phyloP scores from a whole-genome alignment of 2,797 vertebrate species.

The Pantherophis alleghaniensis region DNA sequence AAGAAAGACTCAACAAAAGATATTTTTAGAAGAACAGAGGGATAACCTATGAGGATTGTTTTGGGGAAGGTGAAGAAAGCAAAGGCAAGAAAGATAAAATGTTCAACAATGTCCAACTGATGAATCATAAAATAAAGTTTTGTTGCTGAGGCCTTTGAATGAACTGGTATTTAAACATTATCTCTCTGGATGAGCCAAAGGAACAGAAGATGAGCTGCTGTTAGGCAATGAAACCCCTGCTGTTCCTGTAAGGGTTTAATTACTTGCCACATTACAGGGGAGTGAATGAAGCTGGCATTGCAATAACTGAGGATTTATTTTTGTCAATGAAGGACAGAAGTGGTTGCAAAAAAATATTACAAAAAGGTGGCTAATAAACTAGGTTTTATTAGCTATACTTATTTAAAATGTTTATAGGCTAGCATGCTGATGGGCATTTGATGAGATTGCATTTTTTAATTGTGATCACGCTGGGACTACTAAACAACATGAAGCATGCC shows the following conservation, averaged over 20 bases:
- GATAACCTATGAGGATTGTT: background rate
- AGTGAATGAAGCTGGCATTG: constrained; percentile 42
- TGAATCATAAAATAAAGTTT: constrained; percentile 34
- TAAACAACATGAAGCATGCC: constrained; percentile 34
- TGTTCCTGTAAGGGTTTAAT: constrained; percentile 49
- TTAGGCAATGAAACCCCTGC: constrained; percentile 45
- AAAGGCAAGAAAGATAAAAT: background rate
- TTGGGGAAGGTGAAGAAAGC: background rate
- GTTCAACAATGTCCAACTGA: background rate
- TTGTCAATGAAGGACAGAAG: constrained; percentile 50
- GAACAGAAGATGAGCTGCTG: constrained; percentile 29
- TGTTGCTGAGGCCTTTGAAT: constrained; percentile 27
- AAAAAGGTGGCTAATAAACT: constrained; percentile 54
- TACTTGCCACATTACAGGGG: constrained; percentile 50
- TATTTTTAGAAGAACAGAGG: background rate
- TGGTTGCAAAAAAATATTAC: constrained; percentile 45
- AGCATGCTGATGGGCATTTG: constrained; percentile 43
- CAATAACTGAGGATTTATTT: constrained; percentile 54
- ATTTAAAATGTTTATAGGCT: constrained; percentile 54
- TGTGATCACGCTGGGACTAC: constrained; percentile 50
- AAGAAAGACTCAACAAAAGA: background rate
- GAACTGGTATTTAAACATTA: constrained; percentile 39
- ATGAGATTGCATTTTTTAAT: constrained; percentile 46
- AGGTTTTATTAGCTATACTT: constrained; percentile 51
- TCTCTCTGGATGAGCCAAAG: constrained; percentile 33